phyloP scores from a whole-genome alignment of 1,140 invertebrate species.

The Neodiprion pinetum region DNA sequence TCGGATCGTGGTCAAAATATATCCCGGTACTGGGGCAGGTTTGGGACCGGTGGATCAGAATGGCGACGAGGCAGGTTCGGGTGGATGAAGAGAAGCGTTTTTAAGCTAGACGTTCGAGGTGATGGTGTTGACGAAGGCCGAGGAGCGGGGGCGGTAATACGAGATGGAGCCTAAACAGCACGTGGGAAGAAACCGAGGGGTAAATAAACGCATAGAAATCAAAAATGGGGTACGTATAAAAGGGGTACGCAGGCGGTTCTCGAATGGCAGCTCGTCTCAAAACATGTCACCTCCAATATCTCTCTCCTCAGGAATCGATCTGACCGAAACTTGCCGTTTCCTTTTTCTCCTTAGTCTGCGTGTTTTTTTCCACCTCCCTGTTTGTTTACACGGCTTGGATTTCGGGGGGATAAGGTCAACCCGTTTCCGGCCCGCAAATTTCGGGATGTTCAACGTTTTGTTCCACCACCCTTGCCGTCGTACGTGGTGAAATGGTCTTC shows the following conservation, averaged over 20 bases:
- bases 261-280: slow-evolving; percentile 52
- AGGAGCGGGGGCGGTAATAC: slow-evolving; percentile 43
- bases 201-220: slow-evolving; percentile 58
- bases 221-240: slow-evolving; percentile 48
- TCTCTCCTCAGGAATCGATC: slow-evolving; percentile 21
- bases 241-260: slow-evolving; percentile 41
- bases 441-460: neutral
- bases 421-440: neutral
- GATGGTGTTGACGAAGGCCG: slow-evolving; percentile 1
- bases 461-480: neutral
- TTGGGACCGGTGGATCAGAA: slow-evolving; percentile 31
- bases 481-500: too few relatives aligned
- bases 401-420: neutral
- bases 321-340: neutral
- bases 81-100: neutral
- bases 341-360: neutral
- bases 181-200: slow-evolving; percentile 56
- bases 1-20: slow-evolving; percentile 56
- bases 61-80: slow-evolving; percentile 18
- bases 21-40: slow-evolving; percentile 41
- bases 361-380: neutral
- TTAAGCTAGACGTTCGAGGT: neutral
- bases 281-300: slow-evolving; percentile 63
- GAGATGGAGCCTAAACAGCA: slow-evolving; percentile 54
- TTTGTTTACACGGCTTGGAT: neutral